Evolutionary conservation across 2,888 invertebrate species (phyloP).

Genomic region (Tineola bisselliella): DNA sequence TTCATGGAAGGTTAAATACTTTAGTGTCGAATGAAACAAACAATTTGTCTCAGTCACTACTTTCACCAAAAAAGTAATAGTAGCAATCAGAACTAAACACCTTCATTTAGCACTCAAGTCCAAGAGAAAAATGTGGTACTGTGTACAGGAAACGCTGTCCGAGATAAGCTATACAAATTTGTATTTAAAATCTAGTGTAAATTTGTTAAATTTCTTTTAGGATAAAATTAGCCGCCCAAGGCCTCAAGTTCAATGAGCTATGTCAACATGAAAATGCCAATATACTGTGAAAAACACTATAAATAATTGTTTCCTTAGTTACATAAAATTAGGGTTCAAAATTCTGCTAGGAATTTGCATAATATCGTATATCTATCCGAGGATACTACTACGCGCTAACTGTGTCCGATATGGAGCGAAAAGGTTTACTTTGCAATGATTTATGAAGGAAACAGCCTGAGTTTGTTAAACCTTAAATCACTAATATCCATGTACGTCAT

Average conservation of each 20-base stretch:
- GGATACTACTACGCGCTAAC: not conserved
- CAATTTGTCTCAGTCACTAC: not conserved
- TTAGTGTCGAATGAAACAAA: not conserved
- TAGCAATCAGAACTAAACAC: not conserved
- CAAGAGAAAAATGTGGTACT: conserved; percentile 30
- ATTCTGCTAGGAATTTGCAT: not conserved
- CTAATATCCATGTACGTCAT: not conserved
- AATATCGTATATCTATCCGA: not conserved
- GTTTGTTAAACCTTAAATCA: conserved; percentile 34
- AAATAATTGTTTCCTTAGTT: not conserved
- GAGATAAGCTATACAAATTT: conserved; percentile 48
- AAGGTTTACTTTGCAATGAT: conserved; percentile 30
- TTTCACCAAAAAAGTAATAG: not conserved
- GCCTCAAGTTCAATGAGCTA: conserved; percentile 39
- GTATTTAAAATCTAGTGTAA: conserved; percentile 28
- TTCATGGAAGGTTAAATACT: no score
- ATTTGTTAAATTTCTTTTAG: conserved; percentile 49
- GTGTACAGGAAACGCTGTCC: conserved; percentile 17
- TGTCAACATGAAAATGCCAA: not conserved
- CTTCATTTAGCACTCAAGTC: not conserved
- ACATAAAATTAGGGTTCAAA: not conserved
- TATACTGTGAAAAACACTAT: not conserved
- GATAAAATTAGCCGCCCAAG: conserved; percentile 28
- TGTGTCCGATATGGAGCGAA: conserved; percentile 1
- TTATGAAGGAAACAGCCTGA: conserved; percentile 37